These are phyloP conservation scores for Astyanax mexicanus DNA, from an alignment of 2,797 vertebrate species.

Conservation along the genomic window DNA sequence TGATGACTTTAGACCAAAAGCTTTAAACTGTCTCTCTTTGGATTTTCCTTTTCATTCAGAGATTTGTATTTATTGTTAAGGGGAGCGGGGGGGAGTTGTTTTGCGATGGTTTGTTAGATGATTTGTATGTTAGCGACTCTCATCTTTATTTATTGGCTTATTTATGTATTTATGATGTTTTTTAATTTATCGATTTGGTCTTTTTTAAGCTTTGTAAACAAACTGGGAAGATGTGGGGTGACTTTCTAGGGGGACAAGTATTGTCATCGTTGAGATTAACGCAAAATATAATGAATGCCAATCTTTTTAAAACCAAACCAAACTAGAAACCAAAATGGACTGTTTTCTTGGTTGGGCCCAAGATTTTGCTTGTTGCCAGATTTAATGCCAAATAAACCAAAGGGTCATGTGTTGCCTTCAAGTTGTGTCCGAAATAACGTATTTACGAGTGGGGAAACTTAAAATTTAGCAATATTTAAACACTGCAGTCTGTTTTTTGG, in stretches of 20 bases:
- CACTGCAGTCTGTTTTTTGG: too few species aligned
- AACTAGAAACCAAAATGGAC: constrained; percentile 67
- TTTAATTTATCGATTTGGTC: constrained; percentile 69
- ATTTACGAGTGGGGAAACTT: too few species aligned
- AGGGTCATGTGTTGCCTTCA: too few species aligned
- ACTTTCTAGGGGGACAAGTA: constrained; percentile 45
- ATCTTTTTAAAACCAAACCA: constrained; percentile 58
- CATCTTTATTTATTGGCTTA: constrained; percentile 77
- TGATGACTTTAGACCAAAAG: constrained; percentile 86
- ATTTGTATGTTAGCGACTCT: constrained; percentile 74
- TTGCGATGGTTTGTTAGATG: constrained; percentile 46
- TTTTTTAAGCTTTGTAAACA: constrained; percentile 69
- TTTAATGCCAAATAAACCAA: constrained; percentile 32
- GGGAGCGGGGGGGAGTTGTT: constrained; percentile 55
- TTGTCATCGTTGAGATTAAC: constrained; percentile 62
- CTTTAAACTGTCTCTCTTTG: constrained; percentile 78
- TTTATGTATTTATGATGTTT: constrained; percentile 80
- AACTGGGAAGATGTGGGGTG: constrained; percentile 69
- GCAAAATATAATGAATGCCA: constrained; percentile 66
- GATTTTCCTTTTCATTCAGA: constrained; percentile 75
- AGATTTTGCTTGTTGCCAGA: not conserved
- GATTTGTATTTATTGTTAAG: constrained; percentile 78
- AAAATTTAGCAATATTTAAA: too few species aligned
- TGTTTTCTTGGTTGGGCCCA: constrained; percentile 45
- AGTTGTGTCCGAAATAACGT: too few species aligned